phyloP scores from a whole-genome alignment of 2,888 invertebrate species.

The Homarus gammarus region DNA sequence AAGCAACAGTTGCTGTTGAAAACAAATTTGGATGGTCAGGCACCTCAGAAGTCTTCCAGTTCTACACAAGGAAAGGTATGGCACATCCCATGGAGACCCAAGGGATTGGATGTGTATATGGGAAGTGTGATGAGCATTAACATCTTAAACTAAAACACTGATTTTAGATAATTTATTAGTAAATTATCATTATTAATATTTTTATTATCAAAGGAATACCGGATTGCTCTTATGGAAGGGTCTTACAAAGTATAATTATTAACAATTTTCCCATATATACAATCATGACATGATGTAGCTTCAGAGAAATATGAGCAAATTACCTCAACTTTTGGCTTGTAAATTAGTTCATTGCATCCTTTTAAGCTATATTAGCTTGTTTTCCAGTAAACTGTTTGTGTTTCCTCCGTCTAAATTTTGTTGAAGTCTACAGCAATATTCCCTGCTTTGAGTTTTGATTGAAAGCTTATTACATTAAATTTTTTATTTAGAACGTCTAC shows the following conservation, averaged over 20 bases:
- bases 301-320: background rate
- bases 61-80: slow-evolving; percentile 73
- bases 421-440: background rate
- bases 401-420: background rate
- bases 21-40: slow-evolving; percentile 79
- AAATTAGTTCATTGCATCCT: background rate
- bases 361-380: background rate
- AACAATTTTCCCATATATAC: background rate
- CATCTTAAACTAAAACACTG: background rate
- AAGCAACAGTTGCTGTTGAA: slow-evolving; percentile 84
- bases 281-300: background rate
- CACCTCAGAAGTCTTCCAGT: slow-evolving; percentile 62
- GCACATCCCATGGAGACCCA: background rate
- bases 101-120: background rate
- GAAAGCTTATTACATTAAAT: background rate
- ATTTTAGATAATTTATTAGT: background rate
- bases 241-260: too few species aligned
- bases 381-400: background rate
- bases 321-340: background rate
- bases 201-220: background rate
- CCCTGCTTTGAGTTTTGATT: background rate
- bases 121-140: background rate
- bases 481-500: too few species aligned
- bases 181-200: background rate
- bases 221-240: too few species aligned